Evolutionary conservation across 2,113 vertebrate genomes (phyloP).

Genomic region (Artemisiospiza belli): DNA sequence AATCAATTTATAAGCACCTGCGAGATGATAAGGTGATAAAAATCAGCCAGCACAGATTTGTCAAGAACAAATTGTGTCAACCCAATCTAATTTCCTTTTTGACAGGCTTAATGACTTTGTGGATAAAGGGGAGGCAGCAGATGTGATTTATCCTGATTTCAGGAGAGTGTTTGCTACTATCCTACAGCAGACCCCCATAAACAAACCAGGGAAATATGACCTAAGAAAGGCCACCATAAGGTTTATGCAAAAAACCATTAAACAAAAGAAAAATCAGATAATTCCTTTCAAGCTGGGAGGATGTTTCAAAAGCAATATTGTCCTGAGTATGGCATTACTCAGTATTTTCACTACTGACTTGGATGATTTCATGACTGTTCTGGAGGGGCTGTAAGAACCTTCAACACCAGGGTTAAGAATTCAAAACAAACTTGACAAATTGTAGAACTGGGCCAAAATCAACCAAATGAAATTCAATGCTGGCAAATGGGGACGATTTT

Average conservation of each 20-base stretch:
- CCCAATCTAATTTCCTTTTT: conserved; percentile 64
- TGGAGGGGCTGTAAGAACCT: background rate
- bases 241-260: background rate
- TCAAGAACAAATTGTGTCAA: conserved; percentile 70
- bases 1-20: conserved; percentile 68
- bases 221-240: background rate
- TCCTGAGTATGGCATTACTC: background rate
- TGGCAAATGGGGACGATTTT: background rate
- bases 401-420: background rate
- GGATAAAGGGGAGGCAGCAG: conserved; percentile 32
- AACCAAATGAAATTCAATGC: background rate
- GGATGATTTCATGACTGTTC: background rate
- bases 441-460: background rate
- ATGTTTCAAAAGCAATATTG: background rate
- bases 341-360: background rate
- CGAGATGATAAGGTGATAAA: conserved; percentile 65
- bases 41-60: conserved; percentile 62
- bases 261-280: background rate
- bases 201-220: background rate
- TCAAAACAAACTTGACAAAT: background rate
- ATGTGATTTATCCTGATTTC: conserved; percentile 38
- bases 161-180: conserved; percentile 8
- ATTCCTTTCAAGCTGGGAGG: background rate
- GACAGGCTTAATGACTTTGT: conserved; percentile 60
- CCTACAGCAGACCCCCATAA: background rate